Base-by-base conservation (phyloP, 2,888 invertebrate genomes). In the Acanthosoma haemorrhoidale region DNA sequence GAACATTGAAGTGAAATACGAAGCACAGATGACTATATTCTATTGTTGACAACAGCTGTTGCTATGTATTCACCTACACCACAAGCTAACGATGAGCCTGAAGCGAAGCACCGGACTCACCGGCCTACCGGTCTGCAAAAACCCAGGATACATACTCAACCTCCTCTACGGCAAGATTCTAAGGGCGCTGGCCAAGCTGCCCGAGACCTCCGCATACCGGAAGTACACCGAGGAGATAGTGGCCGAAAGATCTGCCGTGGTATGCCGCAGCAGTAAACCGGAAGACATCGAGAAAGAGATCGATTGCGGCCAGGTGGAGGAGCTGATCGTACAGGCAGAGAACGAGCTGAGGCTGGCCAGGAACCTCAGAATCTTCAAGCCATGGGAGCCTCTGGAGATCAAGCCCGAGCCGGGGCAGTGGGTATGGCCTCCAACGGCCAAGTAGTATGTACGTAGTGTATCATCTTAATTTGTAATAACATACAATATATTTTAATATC, bases 311-410 rank as follows among this genome's bases (percentile, higher is more conserved):
- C 92, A 94, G 83, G 87, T 90, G n/a, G 96, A 96, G 80, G 95
- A 96, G 81, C 81, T 96, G 29, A 91, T 96, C 75, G 79, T 92
- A 3, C 96, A 96, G 81, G 97, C 96, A 15, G 91, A 94, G 80
- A 91, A 92, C 79, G 97, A 98, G 81, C 81, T 96, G 57, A 82
- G 87, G 63, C 82, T 96, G 73, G 89, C 92, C 8, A 85, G 94
- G 71, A 92, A 92, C 80, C 93, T 97, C 90, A 77, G 91, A 13
- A 86, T 86, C 68, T 94, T 93, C 92, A 94, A 92, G 78, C 89
- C 95, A 0, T 98, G 97, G 97, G 96, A 96, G 78, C 88, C 92
- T 1, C 83, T 96, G 4, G 16, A 18, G 0, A 13, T 18, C 4
- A 32, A 60, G 11, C 60, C 60, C 0, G 34, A 32, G 6, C 60